phyloP scores from a whole-genome alignment of 1,140 invertebrate genomes.

The Tachypleus tridentatus region DNA sequence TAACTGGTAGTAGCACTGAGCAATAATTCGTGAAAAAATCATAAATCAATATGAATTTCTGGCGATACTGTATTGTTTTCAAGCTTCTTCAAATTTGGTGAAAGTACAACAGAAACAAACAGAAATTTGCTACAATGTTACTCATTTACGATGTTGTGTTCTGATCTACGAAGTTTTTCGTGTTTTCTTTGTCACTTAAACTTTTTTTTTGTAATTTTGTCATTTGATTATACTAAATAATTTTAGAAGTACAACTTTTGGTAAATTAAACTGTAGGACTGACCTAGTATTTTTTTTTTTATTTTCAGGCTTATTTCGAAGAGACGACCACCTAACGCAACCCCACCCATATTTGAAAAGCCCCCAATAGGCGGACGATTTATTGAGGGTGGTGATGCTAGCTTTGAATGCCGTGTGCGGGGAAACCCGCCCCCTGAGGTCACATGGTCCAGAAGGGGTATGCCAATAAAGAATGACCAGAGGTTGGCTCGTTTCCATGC shows the following conservation, averaged over 20 bases:
- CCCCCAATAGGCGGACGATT: slow-evolving; percentile 87
- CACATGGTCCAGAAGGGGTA: slow-evolving; percentile 83
- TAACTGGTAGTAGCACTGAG: too few relatives aligned
- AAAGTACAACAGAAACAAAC: too few relatives aligned
- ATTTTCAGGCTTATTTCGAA: slow-evolving; percentile 10
- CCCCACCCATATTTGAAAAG: slow-evolving; percentile 79
- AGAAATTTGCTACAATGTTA: too few relatives aligned
- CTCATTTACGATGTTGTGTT: too few relatives aligned
- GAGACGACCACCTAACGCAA: slow-evolving; percentile 20
- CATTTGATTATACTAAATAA: too few relatives aligned
- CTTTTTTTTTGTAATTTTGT: too few relatives aligned
- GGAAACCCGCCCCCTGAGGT: slow-evolving; percentile 89
- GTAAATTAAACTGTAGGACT: not conserved
- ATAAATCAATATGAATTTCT: too few relatives aligned
- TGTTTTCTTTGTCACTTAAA: too few relatives aligned
- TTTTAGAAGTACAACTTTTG: not conserved
- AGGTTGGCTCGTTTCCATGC: slow-evolving; percentile 29
- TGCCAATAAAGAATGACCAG: slow-evolving; percentile 45
- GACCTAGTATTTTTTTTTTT: not conserved
- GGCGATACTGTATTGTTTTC: too few relatives aligned
- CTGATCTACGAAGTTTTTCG: too few relatives aligned
- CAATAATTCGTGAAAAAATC: too few relatives aligned
- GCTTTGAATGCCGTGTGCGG: slow-evolving; percentile 78
- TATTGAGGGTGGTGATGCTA: slow-evolving; percentile 79
- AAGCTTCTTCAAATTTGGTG: too few relatives aligned